Evolutionary conservation across 1,140 invertebrate genomes (phyloP).

Genomic region (Drosophila mayri): DNA sequence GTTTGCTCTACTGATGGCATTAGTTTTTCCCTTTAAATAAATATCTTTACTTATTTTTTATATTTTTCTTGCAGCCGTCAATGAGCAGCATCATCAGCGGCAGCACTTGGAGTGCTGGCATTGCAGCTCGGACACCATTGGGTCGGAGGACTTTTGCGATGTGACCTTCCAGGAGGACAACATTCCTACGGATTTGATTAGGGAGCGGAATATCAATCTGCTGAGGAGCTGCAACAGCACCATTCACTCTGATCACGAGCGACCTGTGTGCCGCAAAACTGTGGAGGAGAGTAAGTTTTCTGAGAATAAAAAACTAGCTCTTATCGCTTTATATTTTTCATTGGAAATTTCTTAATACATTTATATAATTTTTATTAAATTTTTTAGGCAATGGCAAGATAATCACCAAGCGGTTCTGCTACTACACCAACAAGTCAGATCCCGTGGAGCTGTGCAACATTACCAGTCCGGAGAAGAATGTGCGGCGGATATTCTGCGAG

Average conservation of each 20-base stretch:
- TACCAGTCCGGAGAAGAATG: slow-evolving; percentile 77
- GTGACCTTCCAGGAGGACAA: slow-evolving; percentile 76
- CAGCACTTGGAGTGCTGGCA: slow-evolving; percentile 76
- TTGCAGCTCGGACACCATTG: slow-evolving; percentile 78
- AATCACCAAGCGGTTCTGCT: slow-evolving; percentile 81
- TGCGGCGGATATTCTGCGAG: slow-evolving; percentile 77
- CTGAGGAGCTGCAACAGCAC: slow-evolving; percentile 74
- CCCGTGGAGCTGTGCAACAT: slow-evolving; percentile 69
- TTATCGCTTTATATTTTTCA: background rate
- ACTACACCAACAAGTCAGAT: slow-evolving; percentile 83
- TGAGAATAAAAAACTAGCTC: no score
- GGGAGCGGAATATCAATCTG: slow-evolving; percentile 72
- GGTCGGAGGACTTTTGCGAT: slow-evolving; percentile 77
- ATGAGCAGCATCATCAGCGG: slow-evolving; percentile 46
- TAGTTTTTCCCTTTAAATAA: background rate
- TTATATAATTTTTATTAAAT: background rate
- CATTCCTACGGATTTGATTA: slow-evolving; percentile 70
- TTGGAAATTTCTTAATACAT: background rate
- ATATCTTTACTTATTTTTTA: background rate
- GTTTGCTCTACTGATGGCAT: background rate
- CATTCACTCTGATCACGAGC: slow-evolving; percentile 77
- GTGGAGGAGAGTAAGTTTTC: slow-evolving; percentile 71
- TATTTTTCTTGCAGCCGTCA: slow-evolving; percentile 30
- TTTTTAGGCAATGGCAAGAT: slow-evolving; percentile 71
- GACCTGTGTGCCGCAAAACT: slow-evolving; percentile 80